Percentiles rank a stretch among this genome's conserved stretches.
Conservation (phyloP, 2,797 vertebrate genomes). For the Orestias chungarensis region DNA sequence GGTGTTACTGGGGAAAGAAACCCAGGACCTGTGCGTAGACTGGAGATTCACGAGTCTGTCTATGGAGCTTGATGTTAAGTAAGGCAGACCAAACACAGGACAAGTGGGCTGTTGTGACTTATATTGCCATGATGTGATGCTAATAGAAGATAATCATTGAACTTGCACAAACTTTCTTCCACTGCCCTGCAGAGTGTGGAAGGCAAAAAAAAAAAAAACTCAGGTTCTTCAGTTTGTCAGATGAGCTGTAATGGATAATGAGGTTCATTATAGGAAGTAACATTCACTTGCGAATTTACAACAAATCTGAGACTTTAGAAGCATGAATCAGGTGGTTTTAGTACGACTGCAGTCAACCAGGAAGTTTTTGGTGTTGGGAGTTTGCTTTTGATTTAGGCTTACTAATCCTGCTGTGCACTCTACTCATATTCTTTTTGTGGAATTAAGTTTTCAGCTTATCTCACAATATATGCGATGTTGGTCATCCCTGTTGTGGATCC, state of each 20-base stretch:
- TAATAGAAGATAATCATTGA: slow-evolving; percentile 44
- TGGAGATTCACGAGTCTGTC: neutral
- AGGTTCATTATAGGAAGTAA: slow-evolving; percentile 19
- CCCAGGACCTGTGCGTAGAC: neutral
- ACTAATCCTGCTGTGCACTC: slow-evolving; percentile 1
- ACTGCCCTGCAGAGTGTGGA: neutral
- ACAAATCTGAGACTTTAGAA: neutral
- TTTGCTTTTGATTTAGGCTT: neutral
- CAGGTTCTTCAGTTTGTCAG: slow-evolving; percentile 10
- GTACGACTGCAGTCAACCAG: neutral
- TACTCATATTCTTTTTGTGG: neutral
- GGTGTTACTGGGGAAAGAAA: neutral
- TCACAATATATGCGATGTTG: neutral
- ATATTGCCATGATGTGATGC: slow-evolving; percentile 22
- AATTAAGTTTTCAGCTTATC: neutral
- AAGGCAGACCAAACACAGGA: slow-evolving; percentile 9
- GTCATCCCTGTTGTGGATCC: neutral
- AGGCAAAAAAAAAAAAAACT: slow-evolving; percentile 6
- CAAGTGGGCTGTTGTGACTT: slow-evolving; percentile 4
- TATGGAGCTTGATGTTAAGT: slow-evolving; percentile 18
- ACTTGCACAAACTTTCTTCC: slow-evolving; percentile 19
- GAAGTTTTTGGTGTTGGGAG: neutral
- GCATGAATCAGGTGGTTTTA: neutral
- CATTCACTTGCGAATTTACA: neutral
- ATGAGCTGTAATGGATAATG: neutral